Evolutionary conservation across 1,140 invertebrate species (phyloP).

Genomic region (Helicorthomorpha holstii): DNA sequence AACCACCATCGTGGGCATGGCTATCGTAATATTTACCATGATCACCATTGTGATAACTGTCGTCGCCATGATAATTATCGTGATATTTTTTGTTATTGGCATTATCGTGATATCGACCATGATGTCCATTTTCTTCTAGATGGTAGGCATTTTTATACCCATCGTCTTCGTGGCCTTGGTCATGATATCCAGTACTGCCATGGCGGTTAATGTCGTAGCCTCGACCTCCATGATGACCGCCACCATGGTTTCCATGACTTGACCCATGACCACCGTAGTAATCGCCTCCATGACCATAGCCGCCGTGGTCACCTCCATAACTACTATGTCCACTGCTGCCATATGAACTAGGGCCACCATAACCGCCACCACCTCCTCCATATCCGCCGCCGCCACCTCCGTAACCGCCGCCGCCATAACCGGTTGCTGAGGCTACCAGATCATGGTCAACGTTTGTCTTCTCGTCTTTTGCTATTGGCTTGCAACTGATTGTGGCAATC

Average conservation of each 20-base stretch:
- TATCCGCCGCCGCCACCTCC: not conserved
- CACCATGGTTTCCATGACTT: not conserved
- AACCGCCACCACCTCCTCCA: not conserved
- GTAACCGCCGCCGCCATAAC: not conserved
- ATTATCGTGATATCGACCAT: not conserved
- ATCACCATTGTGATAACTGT: not conserved
- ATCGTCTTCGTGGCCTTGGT: not conserved
- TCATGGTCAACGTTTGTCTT: too few species aligned
- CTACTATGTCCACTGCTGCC: not conserved
- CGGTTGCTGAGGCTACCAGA: not conserved
- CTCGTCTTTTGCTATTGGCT: too few species aligned
- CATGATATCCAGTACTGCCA: not conserved
- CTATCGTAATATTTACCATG: conserved; percentile 1
- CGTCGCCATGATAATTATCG: not conserved
- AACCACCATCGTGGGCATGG: not conserved
- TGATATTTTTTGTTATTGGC: not conserved
- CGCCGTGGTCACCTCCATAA: not conserved
- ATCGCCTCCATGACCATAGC: not conserved
- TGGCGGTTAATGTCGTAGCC: not conserved
- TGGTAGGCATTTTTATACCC: not conserved
- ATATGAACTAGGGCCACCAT: not conserved
- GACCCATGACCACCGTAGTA: not conserved
- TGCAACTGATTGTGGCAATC: too few species aligned
- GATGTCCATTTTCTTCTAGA: not conserved
- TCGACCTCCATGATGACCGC: not conserved